Conservation (phyloP, 2,113 vertebrate species). For the Centropus bengalensis region DNA sequence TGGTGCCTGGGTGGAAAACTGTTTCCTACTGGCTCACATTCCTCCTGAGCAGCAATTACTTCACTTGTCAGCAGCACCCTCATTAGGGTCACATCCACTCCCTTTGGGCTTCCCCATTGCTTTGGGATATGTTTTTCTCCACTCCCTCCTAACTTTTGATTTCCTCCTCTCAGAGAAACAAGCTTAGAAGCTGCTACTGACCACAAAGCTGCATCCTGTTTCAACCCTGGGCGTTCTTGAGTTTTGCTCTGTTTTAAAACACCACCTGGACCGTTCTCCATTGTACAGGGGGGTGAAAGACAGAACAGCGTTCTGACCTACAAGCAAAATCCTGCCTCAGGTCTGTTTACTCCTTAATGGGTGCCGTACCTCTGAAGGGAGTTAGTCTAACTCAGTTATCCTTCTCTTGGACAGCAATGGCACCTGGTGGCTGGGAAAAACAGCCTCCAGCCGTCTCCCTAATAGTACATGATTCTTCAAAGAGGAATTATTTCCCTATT, state of each 20-base stretch:
- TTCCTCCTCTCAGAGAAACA: background rate
- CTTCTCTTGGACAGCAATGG: background rate
- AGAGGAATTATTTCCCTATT: background rate
- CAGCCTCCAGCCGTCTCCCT: background rate
- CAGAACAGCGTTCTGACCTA: background rate
- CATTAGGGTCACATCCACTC: slow-evolving; percentile 1
- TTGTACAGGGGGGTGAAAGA: background rate
- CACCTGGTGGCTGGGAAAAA: background rate
- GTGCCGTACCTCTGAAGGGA: background rate
- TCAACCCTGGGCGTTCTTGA: background rate
- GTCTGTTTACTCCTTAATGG: background rate
- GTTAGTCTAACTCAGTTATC: background rate
- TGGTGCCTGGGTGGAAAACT: background rate
- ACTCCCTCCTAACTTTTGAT: background rate
- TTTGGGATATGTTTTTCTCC: background rate
- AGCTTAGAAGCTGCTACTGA: background rate
- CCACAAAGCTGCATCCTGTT: background rate
- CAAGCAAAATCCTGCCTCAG: background rate
- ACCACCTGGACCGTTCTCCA: background rate
- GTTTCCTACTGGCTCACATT: background rate
- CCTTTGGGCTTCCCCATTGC: background rate
- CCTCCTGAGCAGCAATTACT: slow-evolving; percentile 16
- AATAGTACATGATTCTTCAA: background rate
- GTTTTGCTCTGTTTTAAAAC: background rate
- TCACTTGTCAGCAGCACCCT: background rate